Percentiles rank a stretch among this genome's conserved stretches.
Conservation (phyloP, 2,113 vertebrate genomes). For the Saimiri boliviensis region DNA sequence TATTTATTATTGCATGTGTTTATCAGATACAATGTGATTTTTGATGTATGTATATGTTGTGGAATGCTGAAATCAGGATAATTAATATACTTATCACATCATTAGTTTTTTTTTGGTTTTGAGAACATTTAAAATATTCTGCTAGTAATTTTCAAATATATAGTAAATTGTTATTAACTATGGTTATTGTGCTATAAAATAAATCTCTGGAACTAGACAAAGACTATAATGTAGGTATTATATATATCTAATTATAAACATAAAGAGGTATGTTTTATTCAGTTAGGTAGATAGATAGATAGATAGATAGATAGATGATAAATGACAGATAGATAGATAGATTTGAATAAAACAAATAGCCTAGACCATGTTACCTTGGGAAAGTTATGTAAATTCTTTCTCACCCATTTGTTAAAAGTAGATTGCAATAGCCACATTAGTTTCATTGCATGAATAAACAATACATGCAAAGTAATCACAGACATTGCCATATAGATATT, state of each 20-base stretch:
- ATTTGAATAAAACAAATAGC: neutral
- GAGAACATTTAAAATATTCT: neutral
- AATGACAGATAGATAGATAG: too few relatives aligned
- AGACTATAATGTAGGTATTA: neutral
- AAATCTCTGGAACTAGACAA: neutral
- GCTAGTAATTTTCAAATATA: neutral
- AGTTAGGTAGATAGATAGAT: too few relatives aligned
- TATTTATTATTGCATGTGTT: neutral
- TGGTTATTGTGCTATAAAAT: neutral
- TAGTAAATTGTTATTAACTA: neutral
- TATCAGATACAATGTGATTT: neutral
- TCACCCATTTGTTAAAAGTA: neutral
- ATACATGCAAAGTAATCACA: neutral
- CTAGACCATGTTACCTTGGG: neutral
- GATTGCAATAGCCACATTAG: neutral
- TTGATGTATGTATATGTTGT: neutral
- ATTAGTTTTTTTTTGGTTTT: neutral
- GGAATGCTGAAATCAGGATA: neutral
- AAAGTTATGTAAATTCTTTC: neutral
- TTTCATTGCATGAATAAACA: neutral
- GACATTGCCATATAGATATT: neutral
- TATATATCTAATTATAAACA: neutral
- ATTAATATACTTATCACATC: neutral
- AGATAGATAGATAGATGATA: too few relatives aligned
- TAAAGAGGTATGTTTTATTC: neutral